A percentile compares a stretch with the other conserved stretches of the same genome.
phyloP scores from a whole-genome alignment of 2,888 invertebrate species.

The Cryptus viduatorius region DNA sequence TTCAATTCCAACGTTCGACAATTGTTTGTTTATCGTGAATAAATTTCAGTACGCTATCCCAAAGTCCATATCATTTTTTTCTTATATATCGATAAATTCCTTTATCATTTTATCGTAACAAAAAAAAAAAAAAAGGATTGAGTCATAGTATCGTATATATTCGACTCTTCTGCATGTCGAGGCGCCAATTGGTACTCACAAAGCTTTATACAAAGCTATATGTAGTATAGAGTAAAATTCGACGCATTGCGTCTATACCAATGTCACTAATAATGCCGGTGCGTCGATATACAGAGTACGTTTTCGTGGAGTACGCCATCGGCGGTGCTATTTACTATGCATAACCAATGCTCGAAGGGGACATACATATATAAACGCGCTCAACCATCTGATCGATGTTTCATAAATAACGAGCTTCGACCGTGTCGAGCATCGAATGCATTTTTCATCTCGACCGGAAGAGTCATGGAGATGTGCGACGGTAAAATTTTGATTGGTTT shows the following conservation, averaged over 20 bases:
- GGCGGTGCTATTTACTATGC: conserved; percentile 21
- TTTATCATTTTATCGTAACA: no score
- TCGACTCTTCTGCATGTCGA: no score
- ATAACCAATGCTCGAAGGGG: conserved; percentile 18
- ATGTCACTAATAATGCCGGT: not conserved
- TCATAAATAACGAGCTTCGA: conserved; percentile 57
- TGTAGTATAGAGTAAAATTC: no score
- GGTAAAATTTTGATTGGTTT: conserved; percentile 43
- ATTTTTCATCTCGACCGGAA: conserved; percentile 35
- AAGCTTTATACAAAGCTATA: no score
- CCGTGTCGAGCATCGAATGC: conserved; percentile 11
- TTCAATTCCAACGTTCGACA: not conserved
- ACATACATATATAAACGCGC: conserved; percentile 23
- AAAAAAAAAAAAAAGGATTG: no score
- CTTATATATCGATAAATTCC: no score
- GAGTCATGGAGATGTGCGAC: conserved; percentile 21
- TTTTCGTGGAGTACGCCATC: not conserved
- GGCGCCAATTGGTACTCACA: no score
- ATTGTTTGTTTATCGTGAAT: no score
- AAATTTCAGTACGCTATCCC: no score
- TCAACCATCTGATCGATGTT: conserved; percentile 62
- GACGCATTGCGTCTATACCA: not conserved
- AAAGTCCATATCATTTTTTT: no score
- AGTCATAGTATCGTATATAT: no score
- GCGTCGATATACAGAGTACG: no score